Evolutionary conservation across 2,888 invertebrate genomes (phyloP).

Genomic region (Microctonus hyperodae): DNA sequence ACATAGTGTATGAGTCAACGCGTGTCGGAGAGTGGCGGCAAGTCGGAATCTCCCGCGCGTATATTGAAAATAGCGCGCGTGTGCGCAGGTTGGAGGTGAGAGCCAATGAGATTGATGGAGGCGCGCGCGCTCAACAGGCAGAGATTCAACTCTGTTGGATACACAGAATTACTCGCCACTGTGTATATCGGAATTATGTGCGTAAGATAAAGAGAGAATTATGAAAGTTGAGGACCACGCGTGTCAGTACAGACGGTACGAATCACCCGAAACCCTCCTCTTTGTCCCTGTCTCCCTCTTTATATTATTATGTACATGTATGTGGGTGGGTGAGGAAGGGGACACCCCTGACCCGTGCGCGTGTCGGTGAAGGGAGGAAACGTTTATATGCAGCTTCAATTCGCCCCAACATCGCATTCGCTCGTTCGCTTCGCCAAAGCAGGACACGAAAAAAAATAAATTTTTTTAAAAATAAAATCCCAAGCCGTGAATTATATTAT

Average conservation of each 20-base stretch:
- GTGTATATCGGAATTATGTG: not conserved
- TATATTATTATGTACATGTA: constrained; percentile 1
- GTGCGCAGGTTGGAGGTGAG: constrained; percentile 17
- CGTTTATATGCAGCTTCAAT: constrained; percentile 62
- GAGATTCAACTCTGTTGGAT: constrained; percentile 11
- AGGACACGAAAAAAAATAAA: constrained; percentile 42
- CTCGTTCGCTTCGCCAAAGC: constrained; percentile 62
- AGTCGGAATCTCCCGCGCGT: constrained; percentile 31
- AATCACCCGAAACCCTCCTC: constrained; percentile 54
- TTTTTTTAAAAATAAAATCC: constrained; percentile 18
- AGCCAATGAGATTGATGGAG: constrained; percentile 32
- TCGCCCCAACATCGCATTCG: constrained; percentile 63
- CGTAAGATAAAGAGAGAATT: constrained; percentile 24
- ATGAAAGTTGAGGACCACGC: constrained; percentile 37
- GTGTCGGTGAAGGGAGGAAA: constrained; percentile 62
- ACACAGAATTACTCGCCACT: not conserved
- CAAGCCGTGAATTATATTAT: constrained; percentile 34
- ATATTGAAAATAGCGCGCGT: constrained; percentile 19
- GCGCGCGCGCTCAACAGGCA: constrained; percentile 31
- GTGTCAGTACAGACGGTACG: constrained; percentile 47
- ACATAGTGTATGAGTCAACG: constrained; percentile 6
- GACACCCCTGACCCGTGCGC: constrained; percentile 62
- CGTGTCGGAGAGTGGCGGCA: not conserved
- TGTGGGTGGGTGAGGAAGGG: constrained; percentile 49
- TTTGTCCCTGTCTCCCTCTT: constrained; percentile 18